Base-by-base conservation (phyloP, 1,140 invertebrate genomes). In the Ostrea denselamellosa region DNA sequence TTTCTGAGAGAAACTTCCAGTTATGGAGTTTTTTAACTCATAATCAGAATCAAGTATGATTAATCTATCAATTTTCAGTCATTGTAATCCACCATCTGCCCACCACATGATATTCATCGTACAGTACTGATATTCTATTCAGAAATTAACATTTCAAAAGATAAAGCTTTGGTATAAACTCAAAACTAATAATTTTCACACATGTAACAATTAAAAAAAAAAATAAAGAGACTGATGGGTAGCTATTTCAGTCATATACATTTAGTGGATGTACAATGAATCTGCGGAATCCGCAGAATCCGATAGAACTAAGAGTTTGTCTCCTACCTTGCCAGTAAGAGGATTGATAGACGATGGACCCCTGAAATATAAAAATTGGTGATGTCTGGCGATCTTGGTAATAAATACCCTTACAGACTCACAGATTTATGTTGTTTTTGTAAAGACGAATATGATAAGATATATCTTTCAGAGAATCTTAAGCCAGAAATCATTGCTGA, bases 261-360 rank as follows among this genome's bases (percentile, higher is more conserved):
- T 71, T 88, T 8, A 22, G 34, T 44, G 34, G 34, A 44, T 44
- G 1, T 44, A 44, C 34, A 44, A 44, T 2, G 34, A 44, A 44
- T 44, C 34, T 5, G 34, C 34, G 5, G 12, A 52, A 86, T 25
- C 9, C 28, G 62, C 58, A n/a, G 44, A 85, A 68, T 22, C 54
- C 25, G 17, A 68, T 84, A 81, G 12, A 51, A 19, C 52, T 54
- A n/a, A 22, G 52, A 7, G 9, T 12, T 54, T 51, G 51, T 83
- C 82, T 83, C 89, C 85, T 93, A 94, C 94, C 94, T 94, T 91
- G 44, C 89, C 91, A 28, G 94, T 95, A 10, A 92, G n/a, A 52
- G 94, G 93, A 90, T 95, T 94, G 2, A 93, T 91, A 12, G 93
- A 92, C 8, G 93, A 93, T 22, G 95, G 95, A 34, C 95, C 95